Evolutionary conservation across 1,140 invertebrate genomes (phyloP).

Genomic region (Musca domestica): DNA sequence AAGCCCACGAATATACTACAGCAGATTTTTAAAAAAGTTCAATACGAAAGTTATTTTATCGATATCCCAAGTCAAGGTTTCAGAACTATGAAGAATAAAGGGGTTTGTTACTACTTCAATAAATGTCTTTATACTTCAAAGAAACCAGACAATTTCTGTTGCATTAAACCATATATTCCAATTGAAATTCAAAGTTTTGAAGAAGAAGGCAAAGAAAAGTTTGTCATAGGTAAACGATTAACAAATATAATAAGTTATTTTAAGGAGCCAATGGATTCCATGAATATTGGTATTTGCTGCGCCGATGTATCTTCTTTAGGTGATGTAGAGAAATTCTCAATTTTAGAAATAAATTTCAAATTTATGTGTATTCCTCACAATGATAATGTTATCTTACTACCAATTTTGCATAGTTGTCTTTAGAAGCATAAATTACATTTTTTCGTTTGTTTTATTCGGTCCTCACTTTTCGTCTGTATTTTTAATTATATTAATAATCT

Average conservation of each 20-base stretch:
- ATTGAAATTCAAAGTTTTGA: background rate
- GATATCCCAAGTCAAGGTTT: no score
- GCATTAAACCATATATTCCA: background rate
- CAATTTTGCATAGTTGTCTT: no score
- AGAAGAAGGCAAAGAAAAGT: no score
- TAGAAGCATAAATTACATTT: no score
- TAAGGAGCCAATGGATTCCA: background rate
- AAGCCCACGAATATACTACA: conserved; percentile 18
- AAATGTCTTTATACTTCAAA: background rate
- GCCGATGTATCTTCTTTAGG: background rate
- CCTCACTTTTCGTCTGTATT: no score
- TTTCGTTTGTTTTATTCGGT: no score
- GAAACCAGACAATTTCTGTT: background rate
- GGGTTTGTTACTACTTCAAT: background rate
- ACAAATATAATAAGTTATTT: background rate
- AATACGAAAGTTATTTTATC: background rate
- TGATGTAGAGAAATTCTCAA: background rate
- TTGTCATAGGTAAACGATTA: background rate
- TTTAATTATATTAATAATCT: no score
- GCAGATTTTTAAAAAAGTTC: conserved; percentile 15
- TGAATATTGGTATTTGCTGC: background rate
- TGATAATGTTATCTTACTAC: no score
- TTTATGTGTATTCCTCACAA: no score
- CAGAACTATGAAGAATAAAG: no score
- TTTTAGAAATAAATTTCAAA: background rate